Evolutionary conservation across 92 coral and sea anemone genomes (phyloP).

Genomic region (Nematostella vectensis): DNA sequence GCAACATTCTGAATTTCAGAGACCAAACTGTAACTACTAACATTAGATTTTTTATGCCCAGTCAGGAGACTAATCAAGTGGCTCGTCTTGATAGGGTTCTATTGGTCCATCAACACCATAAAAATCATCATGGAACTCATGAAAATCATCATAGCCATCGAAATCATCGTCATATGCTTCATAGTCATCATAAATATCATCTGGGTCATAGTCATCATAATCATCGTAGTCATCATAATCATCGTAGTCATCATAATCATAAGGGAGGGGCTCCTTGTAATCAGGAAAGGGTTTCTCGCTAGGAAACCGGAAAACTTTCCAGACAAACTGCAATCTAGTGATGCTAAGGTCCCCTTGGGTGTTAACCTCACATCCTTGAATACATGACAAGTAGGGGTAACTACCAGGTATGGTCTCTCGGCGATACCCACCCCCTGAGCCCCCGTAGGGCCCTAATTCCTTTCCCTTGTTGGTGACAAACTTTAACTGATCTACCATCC

Average conservation of each 20-base stretch:
- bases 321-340: conserved; percentile 57
- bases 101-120: too few relatives aligned
- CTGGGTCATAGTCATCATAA: conserved; percentile 8
- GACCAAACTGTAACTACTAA: too few relatives aligned
- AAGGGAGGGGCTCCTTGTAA: background rate
- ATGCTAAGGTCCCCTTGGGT: conserved; percentile 70
- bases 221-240: conserved; percentile 10
- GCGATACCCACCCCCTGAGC: conserved; percentile 41
- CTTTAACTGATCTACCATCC: conserved; percentile 64
- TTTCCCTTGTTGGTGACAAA: conserved; percentile 56
- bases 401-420: conserved; percentile 41
- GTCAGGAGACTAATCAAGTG: too few relatives aligned
- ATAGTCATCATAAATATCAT: conserved; percentile 16
- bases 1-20: too few relatives aligned
- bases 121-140: conserved; percentile 1
- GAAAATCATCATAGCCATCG: conserved; percentile 11
- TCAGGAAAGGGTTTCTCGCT: conserved; percentile 2
- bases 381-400: conserved; percentile 44
- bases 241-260: background rate
- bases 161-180: background rate
- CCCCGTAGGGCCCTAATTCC: conserved; percentile 69
- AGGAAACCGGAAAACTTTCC: conserved; percentile 53
- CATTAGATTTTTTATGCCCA: too few relatives aligned
- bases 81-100: too few relatives aligned
- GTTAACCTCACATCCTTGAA: conserved; percentile 59